Conservation (phyloP, 2,888 invertebrate genomes). For the Lasioglossum morio region DNA sequence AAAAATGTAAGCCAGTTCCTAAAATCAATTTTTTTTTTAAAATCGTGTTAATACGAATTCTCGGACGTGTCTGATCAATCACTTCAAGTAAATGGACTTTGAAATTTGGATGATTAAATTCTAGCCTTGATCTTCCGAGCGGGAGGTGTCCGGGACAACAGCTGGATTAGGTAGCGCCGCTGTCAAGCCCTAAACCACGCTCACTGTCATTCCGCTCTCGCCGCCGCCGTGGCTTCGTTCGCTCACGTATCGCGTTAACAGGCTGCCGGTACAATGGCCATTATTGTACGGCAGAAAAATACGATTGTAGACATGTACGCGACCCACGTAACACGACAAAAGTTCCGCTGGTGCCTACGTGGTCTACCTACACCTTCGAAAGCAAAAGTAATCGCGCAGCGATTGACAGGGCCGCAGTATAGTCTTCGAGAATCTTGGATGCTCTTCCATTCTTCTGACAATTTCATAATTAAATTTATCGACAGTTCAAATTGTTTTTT, state of each 20-base stretch:
- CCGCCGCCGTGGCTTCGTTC: slow-evolving; percentile 33
- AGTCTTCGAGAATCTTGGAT: slow-evolving; percentile 29
- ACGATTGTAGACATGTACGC: slow-evolving; percentile 45
- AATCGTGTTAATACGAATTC: no score
- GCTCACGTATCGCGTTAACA: slow-evolving; percentile 72
- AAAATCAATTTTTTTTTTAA: background rate
- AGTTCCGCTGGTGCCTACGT: slow-evolving; percentile 53
- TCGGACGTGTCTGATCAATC: no score
- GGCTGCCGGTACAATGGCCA: slow-evolving; percentile 71
- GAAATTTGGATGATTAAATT: background rate
- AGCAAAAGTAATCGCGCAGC: slow-evolving; percentile 48
- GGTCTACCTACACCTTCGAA: slow-evolving; percentile 49
- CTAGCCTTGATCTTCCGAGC: background rate
- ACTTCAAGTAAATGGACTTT: no score
- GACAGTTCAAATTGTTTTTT: no score
- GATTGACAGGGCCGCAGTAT: slow-evolving; percentile 11
- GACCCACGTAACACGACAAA: slow-evolving; percentile 22
- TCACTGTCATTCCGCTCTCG: background rate
- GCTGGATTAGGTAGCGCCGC: background rate
- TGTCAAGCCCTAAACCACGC: background rate
- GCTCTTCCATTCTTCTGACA: background rate
- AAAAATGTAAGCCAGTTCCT: background rate
- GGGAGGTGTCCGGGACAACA: slow-evolving; percentile 1
- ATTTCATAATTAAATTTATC: no score
- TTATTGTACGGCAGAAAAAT: slow-evolving; percentile 73